Conservation (phyloP, 2,888 invertebrate genomes). For the Diplazon laetatorius region DNA sequence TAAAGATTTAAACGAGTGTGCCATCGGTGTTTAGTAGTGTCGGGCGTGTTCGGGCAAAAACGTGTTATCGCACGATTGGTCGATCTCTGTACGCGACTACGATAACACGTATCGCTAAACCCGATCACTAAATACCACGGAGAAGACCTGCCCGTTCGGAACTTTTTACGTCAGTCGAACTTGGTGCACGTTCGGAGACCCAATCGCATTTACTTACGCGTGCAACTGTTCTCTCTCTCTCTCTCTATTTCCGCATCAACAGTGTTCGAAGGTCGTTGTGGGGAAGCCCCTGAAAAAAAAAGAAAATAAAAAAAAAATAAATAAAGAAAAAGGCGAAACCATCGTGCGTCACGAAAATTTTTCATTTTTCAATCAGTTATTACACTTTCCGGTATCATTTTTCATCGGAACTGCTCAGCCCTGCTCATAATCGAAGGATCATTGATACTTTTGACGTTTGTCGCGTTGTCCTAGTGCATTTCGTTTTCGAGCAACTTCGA, state of each 20-base stretch:
- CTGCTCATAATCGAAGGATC: no score
- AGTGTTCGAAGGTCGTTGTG: constrained; percentile 44
- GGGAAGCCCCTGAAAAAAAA: constrained; percentile 51
- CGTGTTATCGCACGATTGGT: not conserved
- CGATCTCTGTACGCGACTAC: not conserved
- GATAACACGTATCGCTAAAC: constrained; percentile 4
- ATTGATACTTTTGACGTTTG: no score
- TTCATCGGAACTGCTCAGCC: no score
- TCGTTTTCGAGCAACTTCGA: no score
- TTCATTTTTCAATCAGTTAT: no score
- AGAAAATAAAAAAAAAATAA: no score
- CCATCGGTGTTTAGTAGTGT: not conserved
- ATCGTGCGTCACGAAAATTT: no score
- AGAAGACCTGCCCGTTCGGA: constrained; percentile 26
- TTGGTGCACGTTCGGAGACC: not conserved
- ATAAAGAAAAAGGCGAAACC: no score
- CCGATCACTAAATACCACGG: constrained; percentile 4
- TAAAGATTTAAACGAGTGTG: no score
- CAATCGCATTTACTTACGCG: constrained; percentile 6
- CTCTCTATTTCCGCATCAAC: no score
- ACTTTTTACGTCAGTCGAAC: not conserved
- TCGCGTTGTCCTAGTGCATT: no score
- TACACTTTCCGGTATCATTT: no score
- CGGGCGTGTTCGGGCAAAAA: not conserved
- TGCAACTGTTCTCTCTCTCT: constrained; percentile 27